Conservation (phyloP, 2,888 invertebrate genomes). For the Vannuccia rotundouncinata region DNA sequence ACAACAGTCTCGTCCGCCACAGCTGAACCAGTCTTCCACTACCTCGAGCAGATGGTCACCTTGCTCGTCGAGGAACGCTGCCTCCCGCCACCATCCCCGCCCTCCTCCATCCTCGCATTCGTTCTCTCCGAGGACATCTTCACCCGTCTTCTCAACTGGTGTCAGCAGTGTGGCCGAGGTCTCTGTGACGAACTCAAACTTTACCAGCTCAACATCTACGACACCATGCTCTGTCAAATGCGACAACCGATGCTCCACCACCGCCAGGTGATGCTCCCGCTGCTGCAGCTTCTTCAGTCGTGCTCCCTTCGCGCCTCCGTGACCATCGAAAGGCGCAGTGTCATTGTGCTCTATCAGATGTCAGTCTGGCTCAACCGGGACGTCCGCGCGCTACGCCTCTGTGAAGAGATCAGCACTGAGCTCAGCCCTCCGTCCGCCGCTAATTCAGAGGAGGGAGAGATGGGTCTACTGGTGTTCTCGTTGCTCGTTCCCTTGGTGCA, state of each 20-base stretch:
- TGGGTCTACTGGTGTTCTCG: constrained; percentile 74
- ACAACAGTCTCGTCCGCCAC: too few relatives aligned
- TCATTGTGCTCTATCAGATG: constrained; percentile 77
- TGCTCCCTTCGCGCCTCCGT: constrained; percentile 48
- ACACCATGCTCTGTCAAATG: too few relatives aligned
- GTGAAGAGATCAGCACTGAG: background rate
- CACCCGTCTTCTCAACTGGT: constrained; percentile 79
- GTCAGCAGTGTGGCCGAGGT: too few relatives aligned
- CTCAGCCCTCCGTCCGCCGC: constrained; percentile 64
- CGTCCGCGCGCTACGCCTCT: background rate
- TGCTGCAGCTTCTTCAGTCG: constrained; percentile 73
- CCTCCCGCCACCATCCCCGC: constrained; percentile 41
- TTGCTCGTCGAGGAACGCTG: constrained; percentile 69
- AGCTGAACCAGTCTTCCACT: constrained; percentile 79
- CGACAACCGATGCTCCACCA: too few relatives aligned
- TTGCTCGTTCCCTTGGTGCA: constrained; percentile 83
- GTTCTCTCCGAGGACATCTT: constrained; percentile 76
- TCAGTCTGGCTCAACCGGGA: too few relatives aligned
- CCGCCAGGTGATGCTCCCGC: constrained; percentile 68
- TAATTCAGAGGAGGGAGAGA: too few relatives aligned
- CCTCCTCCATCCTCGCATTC: constrained; percentile 68
- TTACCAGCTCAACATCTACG: too few relatives aligned
- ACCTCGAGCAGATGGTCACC: constrained; percentile 80
- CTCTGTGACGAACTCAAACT: too few relatives aligned
- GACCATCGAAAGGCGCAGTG: constrained; percentile 75